Base-by-base conservation (phyloP, 2,113 vertebrate species). In the Datnioides undecimradiatus region DNA sequence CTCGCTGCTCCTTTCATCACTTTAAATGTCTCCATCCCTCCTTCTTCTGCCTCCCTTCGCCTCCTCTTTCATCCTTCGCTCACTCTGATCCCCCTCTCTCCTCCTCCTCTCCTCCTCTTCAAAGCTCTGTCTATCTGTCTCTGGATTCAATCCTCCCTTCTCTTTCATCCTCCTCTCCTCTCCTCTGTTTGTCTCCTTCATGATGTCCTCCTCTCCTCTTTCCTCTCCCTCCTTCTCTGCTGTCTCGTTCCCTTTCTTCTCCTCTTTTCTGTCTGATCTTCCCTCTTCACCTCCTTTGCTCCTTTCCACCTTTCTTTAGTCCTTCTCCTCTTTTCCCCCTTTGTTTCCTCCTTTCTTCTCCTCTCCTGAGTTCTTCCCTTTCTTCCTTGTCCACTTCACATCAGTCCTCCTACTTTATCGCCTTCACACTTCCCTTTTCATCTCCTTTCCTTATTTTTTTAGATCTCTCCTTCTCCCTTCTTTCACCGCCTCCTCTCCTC, bases 51-150 rank as follows among this genome's bases (percentile, higher is more conserved):
- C 23, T 67, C 55, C 48, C 13, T 41, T 66, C 40, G 11, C 51
- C 59, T 81, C 49, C 73, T 49, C 27, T 71, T 75, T 71, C 60
- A 67, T 74, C 58, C 73, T 8, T 58, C 77, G 10, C 54, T 66
- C 65, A 17, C 58, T 74, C 69, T 65, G 41, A 76, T 73, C 51
- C 38, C 25, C 27, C 17, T 48, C 58, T 49, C 29, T 19, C 76
- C 16, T 10, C 65, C 49, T 34, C 29, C 46, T 46, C 45, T 58
- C 27, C 14, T 8, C 63, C 46, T 71, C 78, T 79, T 81, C 82
- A 81, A 80, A 84, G 78, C 73, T 74, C 77, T 59, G 63, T 77
- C 67, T 74, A 38, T 74, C 64, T 33, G 29, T 78, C 69, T 62
- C 85, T 81, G 69, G 70, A 62, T 58, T 77, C 60, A 62, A 19